These are phyloP conservation scores for Anoncus sp. DNA, from an alignment of 2,888 invertebrate species.

Conservation along the genomic window DNA sequence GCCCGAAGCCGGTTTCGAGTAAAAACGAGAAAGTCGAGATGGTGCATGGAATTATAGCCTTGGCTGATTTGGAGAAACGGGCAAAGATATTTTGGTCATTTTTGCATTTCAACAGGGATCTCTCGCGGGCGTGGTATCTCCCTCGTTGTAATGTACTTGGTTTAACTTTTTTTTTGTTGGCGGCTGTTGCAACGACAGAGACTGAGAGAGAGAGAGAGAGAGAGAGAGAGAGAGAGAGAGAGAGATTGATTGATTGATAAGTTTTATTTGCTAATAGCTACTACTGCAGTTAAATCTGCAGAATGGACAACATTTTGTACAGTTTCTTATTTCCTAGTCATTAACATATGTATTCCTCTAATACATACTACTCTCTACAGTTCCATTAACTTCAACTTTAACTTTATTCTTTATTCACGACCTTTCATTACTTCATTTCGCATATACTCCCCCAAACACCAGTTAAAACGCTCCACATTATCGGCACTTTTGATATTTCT, in stretches of 20 bases:
- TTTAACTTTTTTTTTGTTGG: constrained; percentile 18
- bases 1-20: not conserved
- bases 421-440: too few relatives aligned
- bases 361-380: too few relatives aligned
- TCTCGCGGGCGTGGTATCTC: not conserved
- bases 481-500: too few relatives aligned
- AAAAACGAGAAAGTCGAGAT: constrained; percentile 27
- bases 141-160: constrained; percentile 23
- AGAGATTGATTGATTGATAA: not conserved
- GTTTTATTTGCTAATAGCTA: too few relatives aligned
- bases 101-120: constrained; percentile 42
- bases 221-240: not conserved
- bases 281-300: too few relatives aligned
- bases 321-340: too few relatives aligned
- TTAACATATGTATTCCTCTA: too few relatives aligned
- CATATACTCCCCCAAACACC: too few relatives aligned
- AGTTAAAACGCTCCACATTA: too few relatives aligned
- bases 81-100: constrained; percentile 30
- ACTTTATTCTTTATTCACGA: too few relatives aligned
- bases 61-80: not conserved
- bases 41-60: constrained; percentile 18
- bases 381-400: too few relatives aligned
- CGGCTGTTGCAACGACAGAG: constrained; percentile 9
- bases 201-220: constrained; percentile 25
- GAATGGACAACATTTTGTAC: too few relatives aligned